Conservation (phyloP, 30 jellyfish, hydroid and myxozoan genomes). For the Catostylus mosaicus region DNA sequence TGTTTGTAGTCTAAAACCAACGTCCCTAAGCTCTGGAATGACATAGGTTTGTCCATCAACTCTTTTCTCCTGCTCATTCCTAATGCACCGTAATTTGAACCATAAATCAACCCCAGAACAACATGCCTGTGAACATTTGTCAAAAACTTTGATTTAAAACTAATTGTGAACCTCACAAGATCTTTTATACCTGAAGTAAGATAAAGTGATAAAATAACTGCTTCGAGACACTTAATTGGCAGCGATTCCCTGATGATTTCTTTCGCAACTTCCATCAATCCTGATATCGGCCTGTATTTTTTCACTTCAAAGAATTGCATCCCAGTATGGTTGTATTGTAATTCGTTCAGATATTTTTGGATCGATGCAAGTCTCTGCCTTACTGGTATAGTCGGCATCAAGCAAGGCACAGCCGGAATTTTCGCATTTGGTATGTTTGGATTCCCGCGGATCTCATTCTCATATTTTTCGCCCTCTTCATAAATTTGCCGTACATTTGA, state of each 20-base stretch:
- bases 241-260: conserved; percentile 79
- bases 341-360: conserved; percentile 69
- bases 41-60: conserved; percentile 77
- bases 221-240: conserved; percentile 94
- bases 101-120: conserved; percentile 79
- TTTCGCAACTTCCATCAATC: conserved; percentile 87
- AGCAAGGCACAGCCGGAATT: conserved; percentile 39
- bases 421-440: conserved; percentile 17
- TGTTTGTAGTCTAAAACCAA: conserved; percentile 64
- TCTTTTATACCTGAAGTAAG: conserved; percentile 75
- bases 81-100: conserved; percentile 81
- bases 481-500: conserved; percentile 23
- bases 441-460: conserved; percentile 45
- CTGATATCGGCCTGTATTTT: conserved; percentile 78
- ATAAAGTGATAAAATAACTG: conserved; percentile 75
- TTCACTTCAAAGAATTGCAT: conserved; percentile 83
- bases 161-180: conserved; percentile 73
- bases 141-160: conserved; percentile 78
- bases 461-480: conserved; percentile 50
- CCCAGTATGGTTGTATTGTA: conserved; percentile 94
- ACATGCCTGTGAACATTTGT: conserved; percentile 82
- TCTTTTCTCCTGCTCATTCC: conserved; percentile 90
- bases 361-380: conserved; percentile 47
- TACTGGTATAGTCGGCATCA: conserved; percentile 30
- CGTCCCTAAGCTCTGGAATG: conserved; percentile 59